Evolutionary conservation across 23 tunicate genomes (phyloP).

Genomic region (Halocynthia aurantium): DNA sequence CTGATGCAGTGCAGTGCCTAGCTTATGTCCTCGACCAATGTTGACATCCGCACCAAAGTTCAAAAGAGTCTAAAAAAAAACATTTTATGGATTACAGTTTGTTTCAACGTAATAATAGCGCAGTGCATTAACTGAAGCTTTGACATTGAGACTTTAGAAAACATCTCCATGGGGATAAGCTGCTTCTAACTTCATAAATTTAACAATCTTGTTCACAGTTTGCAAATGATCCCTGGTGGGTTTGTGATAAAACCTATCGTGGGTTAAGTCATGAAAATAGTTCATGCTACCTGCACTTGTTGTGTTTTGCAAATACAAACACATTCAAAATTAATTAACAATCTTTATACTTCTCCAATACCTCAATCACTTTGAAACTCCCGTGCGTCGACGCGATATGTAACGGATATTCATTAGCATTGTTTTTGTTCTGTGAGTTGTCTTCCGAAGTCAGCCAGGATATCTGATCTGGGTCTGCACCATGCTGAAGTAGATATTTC

Average conservation of each 20-base stretch:
- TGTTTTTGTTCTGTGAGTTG: conserved; percentile 9
- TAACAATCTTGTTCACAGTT: too few species aligned
- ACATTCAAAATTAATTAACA: not conserved
- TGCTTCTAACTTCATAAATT: too few species aligned
- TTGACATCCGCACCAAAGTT: conserved; percentile 50
- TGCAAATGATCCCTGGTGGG: too few species aligned
- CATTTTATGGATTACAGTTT: not conserved
- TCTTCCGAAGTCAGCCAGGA: conserved; percentile 42
- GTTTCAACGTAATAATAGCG: not conserved
- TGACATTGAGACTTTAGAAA: too few species aligned
- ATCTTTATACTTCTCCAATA: not conserved
- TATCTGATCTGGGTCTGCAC: conserved; percentile 26
- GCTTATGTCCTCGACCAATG: conserved; percentile 45
- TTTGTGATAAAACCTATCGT: too few species aligned
- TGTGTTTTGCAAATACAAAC: too few species aligned
- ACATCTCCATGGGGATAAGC: too few species aligned
- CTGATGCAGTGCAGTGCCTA: conserved; percentile 59
- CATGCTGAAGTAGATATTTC: not conserved
- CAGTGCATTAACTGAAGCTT: not conserved
- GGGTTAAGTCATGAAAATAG: too few species aligned
- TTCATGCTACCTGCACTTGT: too few species aligned
- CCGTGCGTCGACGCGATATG: conserved; percentile 52
- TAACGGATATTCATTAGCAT: conserved; percentile 31
- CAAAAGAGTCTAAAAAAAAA: conserved; percentile 6
- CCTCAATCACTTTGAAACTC: conserved; percentile 30